phyloP scores from a whole-genome alignment of 2,888 invertebrate species.

The Lycia hirtaria region DNA sequence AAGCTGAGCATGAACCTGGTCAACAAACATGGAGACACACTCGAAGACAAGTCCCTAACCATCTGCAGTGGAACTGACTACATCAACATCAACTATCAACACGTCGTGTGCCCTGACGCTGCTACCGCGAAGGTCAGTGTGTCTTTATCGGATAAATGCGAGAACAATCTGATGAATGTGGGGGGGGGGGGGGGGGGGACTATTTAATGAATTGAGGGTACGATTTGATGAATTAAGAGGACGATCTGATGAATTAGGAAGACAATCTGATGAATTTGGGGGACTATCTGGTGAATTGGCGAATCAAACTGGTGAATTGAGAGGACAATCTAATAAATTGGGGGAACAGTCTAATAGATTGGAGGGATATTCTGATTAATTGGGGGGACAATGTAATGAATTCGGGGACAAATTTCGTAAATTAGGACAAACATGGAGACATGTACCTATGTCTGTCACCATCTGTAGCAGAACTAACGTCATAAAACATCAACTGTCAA shows the following conservation, averaged over 20 bases:
- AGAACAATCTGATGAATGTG: background rate
- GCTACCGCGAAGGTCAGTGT: conserved; percentile 94
- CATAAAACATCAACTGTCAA: no score
- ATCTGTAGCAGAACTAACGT: no score
- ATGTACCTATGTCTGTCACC: no score
- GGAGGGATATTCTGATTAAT: background rate
- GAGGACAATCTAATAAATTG: background rate
- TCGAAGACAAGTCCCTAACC: conserved; percentile 97
- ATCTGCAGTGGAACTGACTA: conserved; percentile 99
- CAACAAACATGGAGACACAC: conserved; percentile 91
- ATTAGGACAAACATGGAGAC: no score
- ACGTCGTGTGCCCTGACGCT: conserved; percentile 97
- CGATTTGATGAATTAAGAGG: background rate
- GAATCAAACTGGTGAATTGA: background rate
- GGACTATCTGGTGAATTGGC: background rate
- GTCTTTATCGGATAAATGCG: no score
- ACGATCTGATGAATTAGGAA: background rate
- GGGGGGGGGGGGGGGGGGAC: background rate
- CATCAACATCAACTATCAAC: conserved; percentile 99
- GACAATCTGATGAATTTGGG: background rate
- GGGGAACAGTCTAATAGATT: background rate
- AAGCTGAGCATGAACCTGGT: conserved; percentile 91
- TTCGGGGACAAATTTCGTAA: background rate
- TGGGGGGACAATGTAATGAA: background rate
- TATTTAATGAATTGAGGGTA: background rate